Conservation (phyloP, 2,113 vertebrate species). For the Emydura subglobosa region DNA sequence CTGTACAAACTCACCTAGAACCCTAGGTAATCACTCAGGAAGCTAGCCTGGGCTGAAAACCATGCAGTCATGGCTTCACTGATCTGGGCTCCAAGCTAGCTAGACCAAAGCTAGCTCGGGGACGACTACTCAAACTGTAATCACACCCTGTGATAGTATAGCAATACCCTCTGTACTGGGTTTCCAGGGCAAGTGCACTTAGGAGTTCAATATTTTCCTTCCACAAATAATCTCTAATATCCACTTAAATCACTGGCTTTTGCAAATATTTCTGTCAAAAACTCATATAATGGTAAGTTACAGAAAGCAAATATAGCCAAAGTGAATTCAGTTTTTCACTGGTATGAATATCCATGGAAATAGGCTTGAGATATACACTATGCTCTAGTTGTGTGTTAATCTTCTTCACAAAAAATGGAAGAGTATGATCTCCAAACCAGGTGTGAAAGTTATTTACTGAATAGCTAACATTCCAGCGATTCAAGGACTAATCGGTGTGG, state of each 20-base stretch:
- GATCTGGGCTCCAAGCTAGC: not conserved
- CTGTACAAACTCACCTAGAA: not conserved
- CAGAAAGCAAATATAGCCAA: not conserved
- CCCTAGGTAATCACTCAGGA: not conserved
- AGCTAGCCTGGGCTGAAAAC: not conserved
- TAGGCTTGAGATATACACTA: not conserved
- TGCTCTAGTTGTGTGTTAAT: not conserved
- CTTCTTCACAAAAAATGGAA: not conserved
- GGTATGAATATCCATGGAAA: not conserved
- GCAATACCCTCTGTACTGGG: not conserved
- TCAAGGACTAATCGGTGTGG: not conserved
- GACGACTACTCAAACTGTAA: no score
- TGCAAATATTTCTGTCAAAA: not conserved
- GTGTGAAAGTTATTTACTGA: constrained; percentile 14
- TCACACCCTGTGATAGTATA: no score
- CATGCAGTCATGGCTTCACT: not conserved
- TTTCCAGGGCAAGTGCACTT: not conserved
- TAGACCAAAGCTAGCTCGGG: not conserved
- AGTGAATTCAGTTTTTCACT: not conserved
- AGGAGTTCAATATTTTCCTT: not conserved
- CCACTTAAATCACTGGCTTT: not conserved
- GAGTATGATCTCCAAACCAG: not conserved
- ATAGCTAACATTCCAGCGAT: not conserved
- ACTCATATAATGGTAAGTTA: not conserved
- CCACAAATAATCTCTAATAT: not conserved